Conservation (phyloP, 2,113 vertebrate genomes). For the Syngnathus typhle region DNA sequence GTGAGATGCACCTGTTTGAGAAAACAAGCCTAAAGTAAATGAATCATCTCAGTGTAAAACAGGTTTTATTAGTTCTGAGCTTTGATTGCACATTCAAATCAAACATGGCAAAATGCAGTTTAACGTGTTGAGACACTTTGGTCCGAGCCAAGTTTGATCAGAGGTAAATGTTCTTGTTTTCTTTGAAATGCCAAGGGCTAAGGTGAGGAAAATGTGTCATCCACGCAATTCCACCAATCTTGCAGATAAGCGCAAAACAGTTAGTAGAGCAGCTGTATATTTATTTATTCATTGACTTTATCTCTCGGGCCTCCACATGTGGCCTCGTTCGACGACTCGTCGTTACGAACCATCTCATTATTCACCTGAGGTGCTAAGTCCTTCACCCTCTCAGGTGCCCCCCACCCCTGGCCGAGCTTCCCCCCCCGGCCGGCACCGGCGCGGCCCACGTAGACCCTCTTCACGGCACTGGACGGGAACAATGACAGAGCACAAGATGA, state of each 20-base stretch:
- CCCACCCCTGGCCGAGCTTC: not conserved
- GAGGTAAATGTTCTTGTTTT: not conserved
- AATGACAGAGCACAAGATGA: constrained; percentile 41
- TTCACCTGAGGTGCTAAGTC: constrained; percentile 41
- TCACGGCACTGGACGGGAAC: constrained; percentile 28
- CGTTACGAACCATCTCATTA: constrained; percentile 20
- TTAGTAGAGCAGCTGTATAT: not conserved
- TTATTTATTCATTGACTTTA: not conserved
- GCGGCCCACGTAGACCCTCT: constrained; percentile 18
- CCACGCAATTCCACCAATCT: not conserved
- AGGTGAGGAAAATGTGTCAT: not conserved
- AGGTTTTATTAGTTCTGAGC: too few species aligned
- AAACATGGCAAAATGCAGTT: too few species aligned
- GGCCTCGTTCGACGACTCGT: constrained; percentile 15
- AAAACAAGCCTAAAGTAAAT: too few species aligned
- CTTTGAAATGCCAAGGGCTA: not conserved
- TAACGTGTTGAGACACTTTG: too few species aligned
- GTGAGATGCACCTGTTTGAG: too few species aligned
- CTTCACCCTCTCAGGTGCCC: constrained; percentile 10
- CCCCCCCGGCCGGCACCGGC: constrained; percentile 21
- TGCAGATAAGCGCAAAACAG: too few species aligned
- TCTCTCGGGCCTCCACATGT: not conserved
- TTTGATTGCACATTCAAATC: too few species aligned
- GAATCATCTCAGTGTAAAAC: too few species aligned
- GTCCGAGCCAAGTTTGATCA: not conserved